phyloP scores from a whole-genome alignment of 2,888 invertebrate species.

The Cryptus viduatorius region DNA sequence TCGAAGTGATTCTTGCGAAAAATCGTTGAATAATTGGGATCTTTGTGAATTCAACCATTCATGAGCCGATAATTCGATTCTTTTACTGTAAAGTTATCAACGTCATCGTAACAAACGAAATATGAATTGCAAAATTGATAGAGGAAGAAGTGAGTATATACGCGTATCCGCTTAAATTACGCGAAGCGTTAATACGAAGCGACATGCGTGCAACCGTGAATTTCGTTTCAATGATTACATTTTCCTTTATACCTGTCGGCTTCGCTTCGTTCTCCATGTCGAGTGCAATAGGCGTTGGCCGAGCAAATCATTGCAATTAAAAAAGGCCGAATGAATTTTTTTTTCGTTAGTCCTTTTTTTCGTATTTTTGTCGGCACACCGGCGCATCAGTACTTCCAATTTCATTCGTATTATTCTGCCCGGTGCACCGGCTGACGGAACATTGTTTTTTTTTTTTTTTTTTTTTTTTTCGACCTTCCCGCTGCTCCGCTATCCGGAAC shows the following conservation, averaged over 20 bases:
- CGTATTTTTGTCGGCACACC: slow-evolving; percentile 21
- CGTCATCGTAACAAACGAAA: too few species aligned
- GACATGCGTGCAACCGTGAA: not conserved
- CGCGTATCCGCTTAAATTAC: slow-evolving; percentile 2
- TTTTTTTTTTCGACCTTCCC: slow-evolving; percentile 56
- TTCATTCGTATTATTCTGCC: slow-evolving; percentile 66
- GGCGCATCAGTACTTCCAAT: slow-evolving; percentile 71
- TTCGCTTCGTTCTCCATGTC: not conserved
- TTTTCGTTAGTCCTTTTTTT: slow-evolving; percentile 18
- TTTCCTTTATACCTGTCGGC: not conserved
- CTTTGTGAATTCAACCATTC: too few species aligned
- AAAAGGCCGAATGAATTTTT: slow-evolving; percentile 9
- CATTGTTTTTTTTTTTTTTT: slow-evolving; percentile 43
- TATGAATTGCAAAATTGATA: too few species aligned
- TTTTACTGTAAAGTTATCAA: too few species aligned
- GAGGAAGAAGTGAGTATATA: not conserved
- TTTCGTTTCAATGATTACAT: slow-evolving; percentile 31
- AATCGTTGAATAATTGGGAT: too few species aligned
- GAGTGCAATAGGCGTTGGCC: slow-evolving; percentile 4
- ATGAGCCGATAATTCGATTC: too few species aligned
- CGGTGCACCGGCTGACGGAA: slow-evolving; percentile 67
- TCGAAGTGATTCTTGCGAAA: too few species aligned
- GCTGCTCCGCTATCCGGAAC: slow-evolving; percentile 45
- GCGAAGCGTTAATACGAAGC: slow-evolving; percentile 17
- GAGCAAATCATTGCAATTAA: slow-evolving; percentile 26